Base-by-base conservation (phyloP, 1,140 invertebrate genomes). In the Vollenhovia emeryi region DNA sequence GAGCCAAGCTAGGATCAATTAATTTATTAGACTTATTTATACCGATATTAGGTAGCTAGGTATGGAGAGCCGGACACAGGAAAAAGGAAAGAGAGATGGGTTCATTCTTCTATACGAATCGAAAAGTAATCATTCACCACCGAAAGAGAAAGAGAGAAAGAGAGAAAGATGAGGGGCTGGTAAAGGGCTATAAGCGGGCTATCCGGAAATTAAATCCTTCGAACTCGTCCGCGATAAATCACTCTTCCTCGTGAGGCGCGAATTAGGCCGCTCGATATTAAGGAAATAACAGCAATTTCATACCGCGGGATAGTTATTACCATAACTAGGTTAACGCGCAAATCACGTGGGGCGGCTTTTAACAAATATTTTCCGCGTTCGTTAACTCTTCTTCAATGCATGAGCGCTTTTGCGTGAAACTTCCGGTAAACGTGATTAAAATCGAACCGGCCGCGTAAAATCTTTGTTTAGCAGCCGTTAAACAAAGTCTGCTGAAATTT, bases 151-250 rank as follows among this genome's bases (percentile, higher is more conserved):
- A 68, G 60, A 59, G 33, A 43, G 43, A 59, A 43, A 48, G 21
- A 11, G 43, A 33, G 71, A 66, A 30, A 48, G 30, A 8, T 59
- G 50, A 55, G 15, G 27, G 18, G 60, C 27, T 75, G 83, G 40
- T 33, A 74, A 87, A 84, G 82, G 87, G 57, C 48, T 87, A n/a
- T n/a, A 87, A 91, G 73, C 62, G 83, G 86, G 69, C 80, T 60
- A 66, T 60, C 85, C 85, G 85, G 86, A 91, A 89, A 89, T 89
- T 89, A 87, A 87, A 87, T 86, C 85, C 66, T 78, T 78, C 66
- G 71, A 66, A 59, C 60, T 86, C 79, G 59, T 74, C 52, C 60
- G 59, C 69, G 52, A 84, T 84, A 64, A 86, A 84, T 78, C 78
- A 60, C 48, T 75, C 80, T 59, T 60, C 43, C 57, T 57, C 33